These are phyloP conservation scores for Rotaria sp. DNA, from an alignment of 2,888 invertebrate species.

Conservation along the genomic window DNA sequence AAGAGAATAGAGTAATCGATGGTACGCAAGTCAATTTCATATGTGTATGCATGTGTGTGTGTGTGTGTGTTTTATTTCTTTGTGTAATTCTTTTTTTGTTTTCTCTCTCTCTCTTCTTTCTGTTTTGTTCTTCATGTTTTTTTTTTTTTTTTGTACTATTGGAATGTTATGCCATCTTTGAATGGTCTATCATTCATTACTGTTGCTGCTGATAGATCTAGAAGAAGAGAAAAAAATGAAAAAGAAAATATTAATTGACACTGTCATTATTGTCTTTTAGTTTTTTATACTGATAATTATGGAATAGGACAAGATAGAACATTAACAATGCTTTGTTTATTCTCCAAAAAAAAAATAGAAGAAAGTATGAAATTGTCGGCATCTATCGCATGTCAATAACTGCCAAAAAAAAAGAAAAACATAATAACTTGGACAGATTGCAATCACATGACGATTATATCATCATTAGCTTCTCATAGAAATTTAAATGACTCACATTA, in stretches of 20 bases:
- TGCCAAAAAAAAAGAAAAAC: neutral
- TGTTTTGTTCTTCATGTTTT: neutral
- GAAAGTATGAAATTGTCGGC: neutral
- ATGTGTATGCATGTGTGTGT: neutral
- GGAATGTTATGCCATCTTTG: neutral
- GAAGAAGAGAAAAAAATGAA: neutral
- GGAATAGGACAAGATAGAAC: neutral
- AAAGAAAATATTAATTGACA: neutral
- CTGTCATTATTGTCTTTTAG: constrained; percentile 4
- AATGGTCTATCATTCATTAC: neutral
- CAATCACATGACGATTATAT: too few species aligned
- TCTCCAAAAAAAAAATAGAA: neutral
- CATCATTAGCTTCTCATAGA: too few species aligned
- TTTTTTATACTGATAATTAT: neutral
- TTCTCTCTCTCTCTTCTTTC: neutral
- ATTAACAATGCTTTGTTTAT: neutral
- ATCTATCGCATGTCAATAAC: neutral
- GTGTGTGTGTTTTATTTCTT: neutral
- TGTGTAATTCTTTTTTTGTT: neutral
- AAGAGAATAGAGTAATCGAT: neutral
- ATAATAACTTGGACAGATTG: too few species aligned
- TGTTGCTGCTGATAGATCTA: constrained; percentile 22
- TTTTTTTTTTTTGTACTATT: neutral
- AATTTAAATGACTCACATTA: too few species aligned
- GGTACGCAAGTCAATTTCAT: neutral